A percentile compares a stretch with the other conserved stretches of the same genome.
Evolutionary conservation across 2,113 vertebrate genomes (phyloP).

Genomic region (rabbit (Oryctolagus cuniculus)): DNA sequence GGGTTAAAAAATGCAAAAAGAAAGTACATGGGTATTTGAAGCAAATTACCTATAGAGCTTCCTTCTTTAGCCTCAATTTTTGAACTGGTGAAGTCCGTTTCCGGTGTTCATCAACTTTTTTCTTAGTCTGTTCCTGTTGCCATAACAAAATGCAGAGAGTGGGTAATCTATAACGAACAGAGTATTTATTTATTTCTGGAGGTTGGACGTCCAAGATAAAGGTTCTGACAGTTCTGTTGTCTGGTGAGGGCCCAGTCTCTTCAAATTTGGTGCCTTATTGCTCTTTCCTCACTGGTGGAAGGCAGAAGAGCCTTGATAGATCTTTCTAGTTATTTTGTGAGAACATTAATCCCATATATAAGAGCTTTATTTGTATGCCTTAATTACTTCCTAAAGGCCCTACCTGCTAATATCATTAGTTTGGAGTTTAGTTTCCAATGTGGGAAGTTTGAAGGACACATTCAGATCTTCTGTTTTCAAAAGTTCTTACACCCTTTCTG

Average conservation of each 20-base stretch:
- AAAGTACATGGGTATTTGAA: too few relatives aligned
- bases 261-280: not conserved
- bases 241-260: not conserved
- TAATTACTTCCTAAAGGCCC: not conserved
- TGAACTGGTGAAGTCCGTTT: not conserved
- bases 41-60: not conserved
- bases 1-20: too few relatives aligned
- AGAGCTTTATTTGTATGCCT: not conserved
- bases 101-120: not conserved
- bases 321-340: not conserved
- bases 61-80: not conserved
- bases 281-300: not conserved
- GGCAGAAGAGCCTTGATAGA: not conserved
- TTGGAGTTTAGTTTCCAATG: not conserved
- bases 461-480: not conserved
- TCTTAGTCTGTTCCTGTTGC: not conserved
- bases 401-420: not conserved
- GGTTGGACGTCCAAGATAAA: not conserved
- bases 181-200: not conserved
- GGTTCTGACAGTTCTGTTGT: not conserved
- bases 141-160: not conserved
- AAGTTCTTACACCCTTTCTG: not conserved
- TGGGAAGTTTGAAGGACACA: not conserved
- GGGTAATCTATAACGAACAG: not conserved
- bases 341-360: too few relatives aligned